Base-by-base conservation (phyloP, 2,113 vertebrate species). In the Cervus canadensis region DNA sequence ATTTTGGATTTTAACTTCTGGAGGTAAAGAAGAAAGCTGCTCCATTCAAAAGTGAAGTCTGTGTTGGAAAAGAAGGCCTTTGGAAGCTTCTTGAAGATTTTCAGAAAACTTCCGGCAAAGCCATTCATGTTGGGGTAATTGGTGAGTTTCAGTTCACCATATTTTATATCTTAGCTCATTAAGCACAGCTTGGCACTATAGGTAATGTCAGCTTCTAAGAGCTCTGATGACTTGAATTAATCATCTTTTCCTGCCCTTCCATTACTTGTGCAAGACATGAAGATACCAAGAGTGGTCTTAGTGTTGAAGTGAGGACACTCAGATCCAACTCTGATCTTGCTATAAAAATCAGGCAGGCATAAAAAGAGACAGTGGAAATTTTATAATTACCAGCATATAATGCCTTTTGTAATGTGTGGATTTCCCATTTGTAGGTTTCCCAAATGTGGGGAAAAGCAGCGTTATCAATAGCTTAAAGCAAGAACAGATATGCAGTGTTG, bases 391-490 rank as follows among this genome's bases (percentile, higher is more conserved):
- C 64, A 94, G 13, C 6, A 57, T 3, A 30, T 83, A 81, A 82
- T 67, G 23, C 5, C 2, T 84, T 95, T 91, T 86, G 12, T 91
- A 83, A 57, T 81, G 8, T 91, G 5, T 78, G 81, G 21, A 45
- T 82, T 93, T 91, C 26, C 36, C 28, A 30, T 86, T 60, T 91
- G 40, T 97, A 99, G 99, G 99, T 76, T 99, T 99, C 97, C 99
- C 99, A 92, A 99, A 99, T 15, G 99, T 99, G 54, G 99, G 99
- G 17, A 99, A 99, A 98, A 99, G 99, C 99, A 99, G 99, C 96
- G 89, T 99, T n/a, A 99, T 99, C 97, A 99, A 99, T 98, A 99
- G 99, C 85, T 92, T 99, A 93, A 99, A 99, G 97, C 99, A 99
- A 52, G 91, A 98, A 67, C 97, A 97, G 93, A 99, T 98, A 7